phyloP scores from a whole-genome alignment of 2,888 invertebrate genomes.

The Temnothorax rugatulus region DNA sequence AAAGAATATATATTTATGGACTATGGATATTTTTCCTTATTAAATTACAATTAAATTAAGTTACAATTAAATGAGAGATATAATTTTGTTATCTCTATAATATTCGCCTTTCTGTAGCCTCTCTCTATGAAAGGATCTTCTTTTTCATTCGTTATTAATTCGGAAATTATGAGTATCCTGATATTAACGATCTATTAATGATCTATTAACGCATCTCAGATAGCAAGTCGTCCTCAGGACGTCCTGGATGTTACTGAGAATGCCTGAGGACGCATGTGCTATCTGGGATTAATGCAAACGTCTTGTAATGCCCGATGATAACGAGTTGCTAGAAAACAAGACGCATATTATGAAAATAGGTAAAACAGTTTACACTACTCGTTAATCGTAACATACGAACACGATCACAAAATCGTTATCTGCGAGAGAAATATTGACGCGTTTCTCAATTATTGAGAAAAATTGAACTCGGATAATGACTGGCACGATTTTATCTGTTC shows the following conservation, averaged over 20 bases:
- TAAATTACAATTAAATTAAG: too few relatives aligned
- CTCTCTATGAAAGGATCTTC: neutral
- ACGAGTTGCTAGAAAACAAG: slow-evolving; percentile 33
- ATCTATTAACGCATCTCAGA: too few relatives aligned
- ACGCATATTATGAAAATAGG: slow-evolving; percentile 53
- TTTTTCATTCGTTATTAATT: neutral
- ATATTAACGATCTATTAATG: neutral
- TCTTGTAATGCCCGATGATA: slow-evolving; percentile 8
- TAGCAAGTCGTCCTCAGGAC: too few relatives aligned
- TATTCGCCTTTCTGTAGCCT: neutral
- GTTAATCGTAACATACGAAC: slow-evolving; percentile 36
- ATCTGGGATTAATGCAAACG: neutral
- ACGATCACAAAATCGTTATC: slow-evolving; percentile 49
- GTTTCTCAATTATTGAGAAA: slow-evolving; percentile 16
- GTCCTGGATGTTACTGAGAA: too few relatives aligned
- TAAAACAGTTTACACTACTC: slow-evolving; percentile 52
- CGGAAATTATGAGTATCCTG: neutral
- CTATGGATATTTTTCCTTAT: too few relatives aligned
- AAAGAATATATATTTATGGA: too few relatives aligned
- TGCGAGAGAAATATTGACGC: slow-evolving; percentile 27
- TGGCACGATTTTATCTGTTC: slow-evolving; percentile 11
- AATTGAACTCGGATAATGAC: slow-evolving; percentile 2
- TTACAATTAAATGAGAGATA: neutral
- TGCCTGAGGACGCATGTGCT: too few relatives aligned
- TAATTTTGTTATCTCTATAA: neutral